Evolutionary conservation across 2,797 vertebrate species (phyloP), one percentile per base, ranked within the genome.

Genomic region (Bufotes viridis): DNA sequence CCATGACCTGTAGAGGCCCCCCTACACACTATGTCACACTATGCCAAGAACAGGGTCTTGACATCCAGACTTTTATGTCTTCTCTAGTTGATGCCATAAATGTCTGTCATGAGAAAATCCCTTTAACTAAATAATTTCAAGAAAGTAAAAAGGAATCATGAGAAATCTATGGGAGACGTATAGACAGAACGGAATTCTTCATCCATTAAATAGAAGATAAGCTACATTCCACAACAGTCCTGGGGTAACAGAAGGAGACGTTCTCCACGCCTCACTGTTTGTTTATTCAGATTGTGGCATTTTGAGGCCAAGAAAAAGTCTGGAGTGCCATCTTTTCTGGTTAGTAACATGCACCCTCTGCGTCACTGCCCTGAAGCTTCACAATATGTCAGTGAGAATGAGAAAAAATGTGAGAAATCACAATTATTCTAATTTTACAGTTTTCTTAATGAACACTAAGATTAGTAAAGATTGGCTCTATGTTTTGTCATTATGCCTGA

Each of bases 291-390:
- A 90, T 88, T 3, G 85, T 8, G 89, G 78, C 63, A 86, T 89
- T 89, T 89, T 70, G 70, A 89, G 85, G 88, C 88, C 84, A 89
- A 89, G 58, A 10, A n/a, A 88, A 85, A 69, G 84, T 78, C 58
- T 86, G 80, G 24, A 75, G 88, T 53, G 70, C n/a, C 29, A 60
- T 86, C 49, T 78, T 78, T 89, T 67, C 29, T 81, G 72, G 84
- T 42, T 53, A 83, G 63, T 79, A 29, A 76, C 55, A 55, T 60
- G 3, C 72, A 82, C 83, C 88, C 70, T 82, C 51, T 11, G 51
- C 49, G 72, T 78, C 34, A 78, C 51, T 87, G 78, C 83, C 87
- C 82, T 81, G 58, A 88, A 85, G 87, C 67, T 42, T 58, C 78
- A 72, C 82, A 88, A 75, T 81, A 85, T 88, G 83, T 60, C 58